Conservation (phyloP, 1,140 invertebrate species). For the Chlorops oryzae region DNA sequence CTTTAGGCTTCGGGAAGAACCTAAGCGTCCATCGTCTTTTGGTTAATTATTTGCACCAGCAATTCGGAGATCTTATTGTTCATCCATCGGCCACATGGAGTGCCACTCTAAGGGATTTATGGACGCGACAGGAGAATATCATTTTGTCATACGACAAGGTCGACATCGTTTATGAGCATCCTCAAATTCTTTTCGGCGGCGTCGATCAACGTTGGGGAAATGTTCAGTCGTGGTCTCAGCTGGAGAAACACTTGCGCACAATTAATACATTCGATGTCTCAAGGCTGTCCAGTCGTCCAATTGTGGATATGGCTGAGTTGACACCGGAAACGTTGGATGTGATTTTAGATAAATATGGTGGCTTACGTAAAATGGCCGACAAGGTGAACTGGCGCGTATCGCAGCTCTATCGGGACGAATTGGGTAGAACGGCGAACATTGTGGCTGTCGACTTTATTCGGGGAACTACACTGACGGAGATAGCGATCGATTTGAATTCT, state of each 20-base stretch:
- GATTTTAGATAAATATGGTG: conserved; percentile 51
- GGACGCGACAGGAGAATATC: conserved; percentile 50
- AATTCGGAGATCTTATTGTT: conserved; percentile 50
- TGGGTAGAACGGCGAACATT: conserved; percentile 55
- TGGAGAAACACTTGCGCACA: conserved; percentile 48
- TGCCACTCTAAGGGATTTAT: conserved; percentile 50
- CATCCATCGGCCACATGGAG: conserved; percentile 49
- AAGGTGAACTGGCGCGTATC: conserved; percentile 55
- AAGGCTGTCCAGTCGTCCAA: conserved; percentile 46
- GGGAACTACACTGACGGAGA: conserved; percentile 54
- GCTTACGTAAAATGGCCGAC: conserved; percentile 55
- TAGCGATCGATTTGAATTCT: conserved; percentile 54
- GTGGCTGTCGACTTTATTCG: conserved; percentile 59
- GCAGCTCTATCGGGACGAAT: conserved; percentile 52
- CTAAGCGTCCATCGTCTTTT: conserved; percentile 50
- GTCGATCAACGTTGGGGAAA: conserved; percentile 58
- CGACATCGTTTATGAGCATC: conserved; percentile 35
- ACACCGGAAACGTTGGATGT: conserved; percentile 54
- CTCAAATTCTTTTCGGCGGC: conserved; percentile 27
- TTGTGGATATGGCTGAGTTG: conserved; percentile 61
- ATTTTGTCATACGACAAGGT: conserved; percentile 56
- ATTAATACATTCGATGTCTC: conserved; percentile 33
- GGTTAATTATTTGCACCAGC: conserved; percentile 49
- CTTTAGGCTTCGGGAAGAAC: conserved; percentile 47
- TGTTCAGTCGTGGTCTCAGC: conserved; percentile 48